phyloP scores from a whole-genome alignment of 2,888 invertebrate genomes.

The Sinohyriopsis cumingii region DNA sequence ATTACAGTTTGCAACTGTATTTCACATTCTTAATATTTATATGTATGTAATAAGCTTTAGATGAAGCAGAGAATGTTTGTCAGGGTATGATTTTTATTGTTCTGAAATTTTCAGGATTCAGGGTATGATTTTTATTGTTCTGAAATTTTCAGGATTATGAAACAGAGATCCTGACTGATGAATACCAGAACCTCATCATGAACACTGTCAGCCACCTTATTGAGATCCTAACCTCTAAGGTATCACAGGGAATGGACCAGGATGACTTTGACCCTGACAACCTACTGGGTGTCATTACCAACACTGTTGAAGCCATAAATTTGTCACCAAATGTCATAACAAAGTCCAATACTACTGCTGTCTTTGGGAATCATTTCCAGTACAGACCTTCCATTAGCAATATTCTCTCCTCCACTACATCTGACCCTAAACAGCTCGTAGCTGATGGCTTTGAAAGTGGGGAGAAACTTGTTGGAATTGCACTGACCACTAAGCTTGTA shows the following conservation, averaged over 20 bases:
- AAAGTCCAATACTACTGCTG: conserved; percentile 20
- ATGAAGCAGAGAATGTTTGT: background rate
- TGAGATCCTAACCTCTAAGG: conserved; percentile 26
- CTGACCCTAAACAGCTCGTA: conserved; percentile 8
- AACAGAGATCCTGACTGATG: conserved; percentile 41
- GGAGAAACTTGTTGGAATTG: conserved; percentile 31
- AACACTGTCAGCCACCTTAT: conserved; percentile 16
- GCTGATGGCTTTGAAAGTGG: too few species aligned
- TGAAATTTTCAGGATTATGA: conserved; percentile 42
- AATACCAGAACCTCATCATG: conserved; percentile 35
- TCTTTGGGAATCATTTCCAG: conserved; percentile 16
- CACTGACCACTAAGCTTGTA: conserved; percentile 39
- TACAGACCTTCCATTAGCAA: conserved; percentile 30
- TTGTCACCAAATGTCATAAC: conserved; percentile 19
- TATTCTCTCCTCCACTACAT: conserved; percentile 9
- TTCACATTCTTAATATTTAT: too few species aligned
- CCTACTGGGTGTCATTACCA: conserved; percentile 36
- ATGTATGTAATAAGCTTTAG: too few species aligned
- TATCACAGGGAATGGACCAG: conserved; percentile 42
- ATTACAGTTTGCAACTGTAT: too few species aligned
- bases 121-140: background rate
- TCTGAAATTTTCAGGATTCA: conserved; percentile 40
- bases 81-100: background rate
- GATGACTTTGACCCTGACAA: conserved; percentile 36
- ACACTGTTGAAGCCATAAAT: conserved; percentile 44